These are phyloP conservation scores for Venustaconcha ellipsiformis DNA, from an alignment of 1,140 invertebrate genomes.

Conservation along the genomic window DNA sequence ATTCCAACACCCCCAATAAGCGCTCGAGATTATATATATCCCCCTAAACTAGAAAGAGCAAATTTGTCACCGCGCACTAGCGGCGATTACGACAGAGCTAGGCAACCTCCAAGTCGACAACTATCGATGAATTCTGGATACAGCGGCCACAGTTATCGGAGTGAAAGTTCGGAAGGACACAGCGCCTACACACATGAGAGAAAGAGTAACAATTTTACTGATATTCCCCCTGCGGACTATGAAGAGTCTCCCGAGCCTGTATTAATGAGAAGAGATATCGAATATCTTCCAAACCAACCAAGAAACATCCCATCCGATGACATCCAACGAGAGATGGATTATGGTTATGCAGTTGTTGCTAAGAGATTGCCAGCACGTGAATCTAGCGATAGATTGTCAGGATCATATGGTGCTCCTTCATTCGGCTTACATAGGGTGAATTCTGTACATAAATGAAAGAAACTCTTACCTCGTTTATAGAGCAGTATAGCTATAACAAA, in stretches of 20 bases:
- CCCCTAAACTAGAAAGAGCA: slow-evolving; percentile 7
- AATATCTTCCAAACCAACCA: slow-evolving; percentile 22
- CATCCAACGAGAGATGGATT: slow-evolving; percentile 33
- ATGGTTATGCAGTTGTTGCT: slow-evolving; percentile 30
- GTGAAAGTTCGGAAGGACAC: slow-evolving; percentile 9
- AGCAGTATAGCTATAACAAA: too few relatives aligned
- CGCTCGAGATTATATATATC: slow-evolving; percentile 23
- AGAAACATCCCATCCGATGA: slow-evolving; percentile 36
- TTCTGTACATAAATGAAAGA: too few relatives aligned
- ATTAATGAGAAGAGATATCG: slow-evolving; percentile 19
- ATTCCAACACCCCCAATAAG: slow-evolving; percentile 24
- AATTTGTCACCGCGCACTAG: slow-evolving; percentile 1
- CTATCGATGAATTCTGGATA: slow-evolving; percentile 37
- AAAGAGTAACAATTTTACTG: slow-evolving; percentile 9
- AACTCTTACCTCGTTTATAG: too few relatives aligned
- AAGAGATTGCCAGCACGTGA: slow-evolving; percentile 5
- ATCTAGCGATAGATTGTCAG: too few relatives aligned
- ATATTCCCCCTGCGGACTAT: slow-evolving; percentile 48
- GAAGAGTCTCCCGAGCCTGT: slow-evolving; percentile 35
- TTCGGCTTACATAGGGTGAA: too few relatives aligned
- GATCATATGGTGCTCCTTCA: too few relatives aligned
- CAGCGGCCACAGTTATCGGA: slow-evolving; percentile 38
- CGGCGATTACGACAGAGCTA: slow-evolving; percentile 16
- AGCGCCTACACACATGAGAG: slow-evolving; percentile 9
- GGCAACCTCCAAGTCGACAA: slow-evolving; percentile 15